Conservation (phyloP, 2,113 vertebrate species). For the Neomonachus schauinslandi region DNA sequence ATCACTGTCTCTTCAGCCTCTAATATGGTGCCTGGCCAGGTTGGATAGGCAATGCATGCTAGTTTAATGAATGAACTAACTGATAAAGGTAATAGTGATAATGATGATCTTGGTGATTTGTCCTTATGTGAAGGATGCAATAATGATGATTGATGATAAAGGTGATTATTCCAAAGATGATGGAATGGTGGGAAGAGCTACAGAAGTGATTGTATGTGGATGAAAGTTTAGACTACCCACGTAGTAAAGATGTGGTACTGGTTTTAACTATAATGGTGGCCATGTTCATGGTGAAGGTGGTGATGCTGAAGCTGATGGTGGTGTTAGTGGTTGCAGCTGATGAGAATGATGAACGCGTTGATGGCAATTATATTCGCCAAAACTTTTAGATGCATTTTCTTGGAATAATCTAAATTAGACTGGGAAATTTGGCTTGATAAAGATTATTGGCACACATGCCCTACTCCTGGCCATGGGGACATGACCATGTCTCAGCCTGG, state of each 20-base stretch:
- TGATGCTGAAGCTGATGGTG: background rate
- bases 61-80: background rate
- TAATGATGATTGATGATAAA: background rate
- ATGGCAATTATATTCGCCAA: background rate
- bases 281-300: background rate
- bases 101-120: background rate
- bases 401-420: background rate
- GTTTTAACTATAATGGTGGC: rapidly evolving
- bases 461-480: no score
- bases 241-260: no score
- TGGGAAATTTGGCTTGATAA: background rate
- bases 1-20: background rate
- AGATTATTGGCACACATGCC: background rate
- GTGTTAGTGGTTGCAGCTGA: background rate
- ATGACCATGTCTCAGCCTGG: background rate
- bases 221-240: background rate
- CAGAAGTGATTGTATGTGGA: background rate
- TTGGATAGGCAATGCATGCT: background rate
- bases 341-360: background rate
- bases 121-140: background rate
- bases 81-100: background rate
- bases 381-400: background rate
- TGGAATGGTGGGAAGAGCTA: background rate
- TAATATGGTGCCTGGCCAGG: background rate
- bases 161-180: background rate